Percentiles rank a stretch among this genome's conserved stretches.
Evolutionary conservation across 2,888 invertebrate genomes (phyloP).

Genomic region (Serrognathus titanus): DNA sequence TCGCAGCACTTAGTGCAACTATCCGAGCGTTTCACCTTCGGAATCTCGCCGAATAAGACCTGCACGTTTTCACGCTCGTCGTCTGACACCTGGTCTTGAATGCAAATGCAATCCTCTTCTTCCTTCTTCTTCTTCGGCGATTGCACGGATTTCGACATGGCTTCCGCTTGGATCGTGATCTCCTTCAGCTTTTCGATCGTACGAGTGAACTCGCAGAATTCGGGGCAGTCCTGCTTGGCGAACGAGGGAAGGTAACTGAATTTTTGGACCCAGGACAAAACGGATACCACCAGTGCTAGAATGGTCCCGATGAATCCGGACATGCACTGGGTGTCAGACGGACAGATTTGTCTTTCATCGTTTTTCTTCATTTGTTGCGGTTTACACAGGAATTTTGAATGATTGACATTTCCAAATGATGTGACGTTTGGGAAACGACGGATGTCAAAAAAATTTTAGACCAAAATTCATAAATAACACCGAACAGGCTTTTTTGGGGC

Average conservation of each 20-base stretch:
- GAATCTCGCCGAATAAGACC: too few species aligned
- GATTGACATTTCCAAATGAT: conserved; percentile 14
- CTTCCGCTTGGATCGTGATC: conserved; percentile 4
- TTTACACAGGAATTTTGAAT: conserved; percentile 10
- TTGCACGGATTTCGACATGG: neutral
- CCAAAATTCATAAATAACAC: too few species aligned
- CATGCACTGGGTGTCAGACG: conserved; percentile 4
- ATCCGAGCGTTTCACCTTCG: too few species aligned
- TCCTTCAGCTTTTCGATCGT: conserved; percentile 10
- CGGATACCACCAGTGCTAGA: conserved; percentile 8
- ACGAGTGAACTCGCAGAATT: conserved; percentile 5
- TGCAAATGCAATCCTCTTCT: too few species aligned
- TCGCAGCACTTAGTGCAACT: conserved; percentile 5
- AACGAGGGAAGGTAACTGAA: conserved; percentile 3
- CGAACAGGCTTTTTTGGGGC: too few species aligned
- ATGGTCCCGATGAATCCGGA: conserved; percentile 10
- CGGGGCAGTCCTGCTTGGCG: conserved; percentile 5
- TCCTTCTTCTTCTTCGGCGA: too few species aligned
- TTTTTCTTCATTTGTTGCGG: conserved; percentile 11
- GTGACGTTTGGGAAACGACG: too few species aligned
- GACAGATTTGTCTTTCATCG: conserved; percentile 7
- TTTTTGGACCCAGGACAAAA: conserved; percentile 13
- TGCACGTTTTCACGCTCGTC: too few species aligned
- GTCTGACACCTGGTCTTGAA: too few species aligned
- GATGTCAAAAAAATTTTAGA: too few species aligned